Evolutionary conservation across 2,113 vertebrate species (phyloP).

Genomic region (Epinephelus cyanopodus): DNA sequence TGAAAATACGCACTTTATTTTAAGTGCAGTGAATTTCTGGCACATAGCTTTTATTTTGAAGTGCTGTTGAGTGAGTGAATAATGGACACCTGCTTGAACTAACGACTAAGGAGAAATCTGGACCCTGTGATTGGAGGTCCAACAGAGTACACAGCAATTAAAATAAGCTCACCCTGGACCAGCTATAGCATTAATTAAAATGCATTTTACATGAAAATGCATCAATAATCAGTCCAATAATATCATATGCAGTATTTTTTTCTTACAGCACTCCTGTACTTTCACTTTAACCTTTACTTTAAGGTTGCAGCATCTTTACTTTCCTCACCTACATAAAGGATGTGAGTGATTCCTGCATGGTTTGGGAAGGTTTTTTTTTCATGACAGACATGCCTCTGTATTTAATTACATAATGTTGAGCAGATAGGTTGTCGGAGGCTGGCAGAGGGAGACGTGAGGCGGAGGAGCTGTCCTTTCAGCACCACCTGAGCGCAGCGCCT

Average conservation of each 20-base stretch:
- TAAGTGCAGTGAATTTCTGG: too few relatives aligned
- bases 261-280: not conserved
- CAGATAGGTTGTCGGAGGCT: conserved; percentile 16
- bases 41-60: too few relatives aligned
- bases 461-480: conserved; percentile 75
- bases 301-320: too few relatives aligned
- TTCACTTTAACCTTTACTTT: not conserved
- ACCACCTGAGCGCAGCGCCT: conserved; percentile 61
- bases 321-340: not conserved
- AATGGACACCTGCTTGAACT: too few relatives aligned
- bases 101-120: too few relatives aligned
- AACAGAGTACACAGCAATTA: not conserved
- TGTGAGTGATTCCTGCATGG: not conserved
- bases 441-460: conserved; percentile 36
- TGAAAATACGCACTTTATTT: too few relatives aligned
- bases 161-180: not conserved
- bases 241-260: not conserved
- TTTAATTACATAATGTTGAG: conserved; percentile 31
- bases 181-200: not conserved
- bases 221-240: not conserved
- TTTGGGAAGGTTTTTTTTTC: not conserved
- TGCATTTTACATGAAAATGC: not conserved
- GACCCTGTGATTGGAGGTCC: too few relatives aligned
- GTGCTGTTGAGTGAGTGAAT: too few relatives aligned
- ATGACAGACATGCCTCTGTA: not conserved